Percentiles rank a stretch among this genome's conserved stretches.
Conservation (phyloP, 2,113 vertebrate genomes). For the Setophaga coronata region DNA sequence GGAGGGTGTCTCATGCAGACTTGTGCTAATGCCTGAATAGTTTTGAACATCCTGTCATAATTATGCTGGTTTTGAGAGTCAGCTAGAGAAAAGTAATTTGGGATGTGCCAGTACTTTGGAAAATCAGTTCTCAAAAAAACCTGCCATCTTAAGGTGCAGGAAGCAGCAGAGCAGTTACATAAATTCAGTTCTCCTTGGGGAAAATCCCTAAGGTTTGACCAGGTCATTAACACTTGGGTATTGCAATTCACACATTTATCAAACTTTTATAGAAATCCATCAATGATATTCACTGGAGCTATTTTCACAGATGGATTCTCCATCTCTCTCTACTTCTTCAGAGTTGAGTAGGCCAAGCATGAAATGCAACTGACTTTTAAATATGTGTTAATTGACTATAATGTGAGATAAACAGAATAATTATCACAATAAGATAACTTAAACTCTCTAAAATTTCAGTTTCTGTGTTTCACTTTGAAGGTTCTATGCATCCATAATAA, state of each 20-base stretch:
- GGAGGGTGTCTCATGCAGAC: accelerated
- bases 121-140: neutral
- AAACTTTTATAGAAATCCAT: neutral
- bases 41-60: neutral
- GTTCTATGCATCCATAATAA: neutral
- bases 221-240: neutral
- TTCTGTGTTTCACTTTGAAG: neutral
- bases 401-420: neutral
- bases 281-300: neutral
- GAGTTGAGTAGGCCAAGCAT: neutral
- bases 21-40: neutral
- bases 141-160: neutral
- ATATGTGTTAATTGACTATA: neutral
- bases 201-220: neutral
- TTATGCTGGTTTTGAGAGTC: neutral
- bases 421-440: neutral
- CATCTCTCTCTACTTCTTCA: neutral
- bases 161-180: neutral
- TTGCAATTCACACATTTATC: neutral
- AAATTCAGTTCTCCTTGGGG: neutral
- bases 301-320: neutral
- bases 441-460: neutral
- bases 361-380: neutral
- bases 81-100: neutral
- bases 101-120: neutral